A percentile compares a stretch with the other conserved stretches of the same genome.
phyloP scores from a whole-genome alignment of 2,113 vertebrate species.

The Xyrauchen texanus region DNA sequence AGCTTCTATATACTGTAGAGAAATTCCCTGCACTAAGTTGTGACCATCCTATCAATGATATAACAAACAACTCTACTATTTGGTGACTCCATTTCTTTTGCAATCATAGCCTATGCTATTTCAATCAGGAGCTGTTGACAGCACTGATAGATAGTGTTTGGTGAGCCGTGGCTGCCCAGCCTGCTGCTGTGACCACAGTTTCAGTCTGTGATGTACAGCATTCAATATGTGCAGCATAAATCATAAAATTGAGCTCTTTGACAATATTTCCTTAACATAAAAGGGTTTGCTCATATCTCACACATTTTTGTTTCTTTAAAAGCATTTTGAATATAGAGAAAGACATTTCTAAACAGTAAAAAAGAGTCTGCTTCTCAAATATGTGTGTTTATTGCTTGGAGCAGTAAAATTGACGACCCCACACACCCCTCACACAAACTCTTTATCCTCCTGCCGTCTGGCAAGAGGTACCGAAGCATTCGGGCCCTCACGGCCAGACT shows the following conservation, averaged over 20 bases:
- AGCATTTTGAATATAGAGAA: no score
- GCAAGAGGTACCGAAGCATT: no score
- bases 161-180: conserved; percentile 9
- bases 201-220: conserved; percentile 6
- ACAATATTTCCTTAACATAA: conserved; percentile 2
- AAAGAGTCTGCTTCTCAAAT: neutral
- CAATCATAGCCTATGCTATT: conserved; percentile 13
- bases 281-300: neutral
- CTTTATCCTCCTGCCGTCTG: no score
- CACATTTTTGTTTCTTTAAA: neutral
- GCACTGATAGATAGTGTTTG: conserved; percentile 42
- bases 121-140: conserved; percentile 42
- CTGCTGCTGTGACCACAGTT: neutral
- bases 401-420: neutral
- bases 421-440: no score
- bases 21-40: neutral
- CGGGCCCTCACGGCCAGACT: no score
- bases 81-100: conserved; percentile 19
- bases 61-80: conserved; percentile 11
- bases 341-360: neutral
- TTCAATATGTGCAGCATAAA: neutral
- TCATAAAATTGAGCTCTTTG: conserved; percentile 1
- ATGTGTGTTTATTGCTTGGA: neutral
- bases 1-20: no score
- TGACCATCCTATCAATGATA: conserved; percentile 9